Conservation (phyloP, 2,888 invertebrate species). For the Oxystoma pomonae region DNA sequence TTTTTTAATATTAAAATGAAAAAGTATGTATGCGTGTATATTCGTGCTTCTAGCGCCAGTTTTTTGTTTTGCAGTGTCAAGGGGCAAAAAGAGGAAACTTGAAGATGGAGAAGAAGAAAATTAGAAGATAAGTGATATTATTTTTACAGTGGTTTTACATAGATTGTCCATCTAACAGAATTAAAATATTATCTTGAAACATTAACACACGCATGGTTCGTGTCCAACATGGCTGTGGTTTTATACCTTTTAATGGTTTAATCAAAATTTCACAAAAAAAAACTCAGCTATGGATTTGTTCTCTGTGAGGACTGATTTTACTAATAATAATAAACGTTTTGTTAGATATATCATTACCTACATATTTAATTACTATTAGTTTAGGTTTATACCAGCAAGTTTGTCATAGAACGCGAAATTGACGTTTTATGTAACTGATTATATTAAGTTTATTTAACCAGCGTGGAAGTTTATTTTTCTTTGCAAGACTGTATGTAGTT, state of each 20-base stretch:
- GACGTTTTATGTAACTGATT: too few relatives aligned
- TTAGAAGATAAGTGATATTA: constrained; percentile 21
- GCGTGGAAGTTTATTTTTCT: too few relatives aligned
- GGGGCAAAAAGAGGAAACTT: constrained; percentile 71
- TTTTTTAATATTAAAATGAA: too few relatives aligned
- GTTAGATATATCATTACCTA: not conserved
- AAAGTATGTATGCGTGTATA: too few relatives aligned
- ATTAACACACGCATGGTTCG: not conserved
- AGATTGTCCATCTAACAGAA: not conserved
- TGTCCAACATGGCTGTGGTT: constrained; percentile 38
- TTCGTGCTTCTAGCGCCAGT: too few relatives aligned
- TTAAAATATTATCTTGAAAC: not conserved
- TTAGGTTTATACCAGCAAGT: not conserved
- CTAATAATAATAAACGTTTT: not conserved
- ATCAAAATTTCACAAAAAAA: not conserved
- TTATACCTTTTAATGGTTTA: constrained; percentile 32
- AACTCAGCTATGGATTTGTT: not conserved
- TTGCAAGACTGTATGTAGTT: too few relatives aligned
- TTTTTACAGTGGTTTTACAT: not conserved
- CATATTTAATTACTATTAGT: not conserved
- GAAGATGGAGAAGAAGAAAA: constrained; percentile 56
- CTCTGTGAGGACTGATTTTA: not conserved
- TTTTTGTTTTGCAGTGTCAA: constrained; percentile 49
- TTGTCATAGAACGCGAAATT: too few relatives aligned
- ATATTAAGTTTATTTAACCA: too few relatives aligned